phyloP scores from a whole-genome alignment of 1,140 invertebrate genomes.

The Melipona quadrifasciata region DNA sequence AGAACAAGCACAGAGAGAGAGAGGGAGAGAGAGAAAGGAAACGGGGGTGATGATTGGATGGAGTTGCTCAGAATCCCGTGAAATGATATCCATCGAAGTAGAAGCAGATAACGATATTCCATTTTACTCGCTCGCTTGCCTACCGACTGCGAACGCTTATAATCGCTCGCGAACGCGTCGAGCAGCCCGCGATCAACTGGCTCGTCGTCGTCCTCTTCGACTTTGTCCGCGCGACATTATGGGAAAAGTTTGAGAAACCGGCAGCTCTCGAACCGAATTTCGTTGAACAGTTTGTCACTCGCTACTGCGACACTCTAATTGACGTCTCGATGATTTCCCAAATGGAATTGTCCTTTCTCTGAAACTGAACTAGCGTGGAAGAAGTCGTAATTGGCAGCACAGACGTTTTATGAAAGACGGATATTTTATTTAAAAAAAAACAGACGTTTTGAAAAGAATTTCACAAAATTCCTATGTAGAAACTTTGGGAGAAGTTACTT shows the following conservation, averaged over 20 bases:
- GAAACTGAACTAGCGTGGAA: too few relatives aligned
- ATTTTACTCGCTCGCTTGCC: constrained; percentile 64
- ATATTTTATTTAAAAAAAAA: too few relatives aligned
- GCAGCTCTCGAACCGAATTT: neutral
- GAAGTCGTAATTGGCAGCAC: too few relatives aligned
- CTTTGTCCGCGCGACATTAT: constrained; percentile 24
- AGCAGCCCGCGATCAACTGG: constrained; percentile 33
- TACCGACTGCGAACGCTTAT: constrained; percentile 60
- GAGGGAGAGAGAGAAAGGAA: constrained; percentile 8
- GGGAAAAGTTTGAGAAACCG: constrained; percentile 46
- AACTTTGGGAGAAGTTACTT: neutral
- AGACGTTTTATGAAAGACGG: too few relatives aligned
- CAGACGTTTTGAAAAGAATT: too few relatives aligned
- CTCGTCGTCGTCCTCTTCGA: constrained; percentile 32
- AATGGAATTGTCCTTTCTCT: neutral
- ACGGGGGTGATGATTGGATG: constrained; percentile 66
- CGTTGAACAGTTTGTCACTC: neutral
- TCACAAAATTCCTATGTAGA: too few relatives aligned
- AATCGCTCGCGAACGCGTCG: constrained; percentile 51
- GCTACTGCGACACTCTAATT: too few relatives aligned
- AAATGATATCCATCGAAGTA: constrained; percentile 73
- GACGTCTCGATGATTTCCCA: neutral
- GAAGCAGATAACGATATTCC: constrained; percentile 68
- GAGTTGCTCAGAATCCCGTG: constrained; percentile 68
- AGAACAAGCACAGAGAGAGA: neutral